Evolutionary conservation across 2,888 invertebrate species (phyloP).

Genomic region (Mythimna ferrago): DNA sequence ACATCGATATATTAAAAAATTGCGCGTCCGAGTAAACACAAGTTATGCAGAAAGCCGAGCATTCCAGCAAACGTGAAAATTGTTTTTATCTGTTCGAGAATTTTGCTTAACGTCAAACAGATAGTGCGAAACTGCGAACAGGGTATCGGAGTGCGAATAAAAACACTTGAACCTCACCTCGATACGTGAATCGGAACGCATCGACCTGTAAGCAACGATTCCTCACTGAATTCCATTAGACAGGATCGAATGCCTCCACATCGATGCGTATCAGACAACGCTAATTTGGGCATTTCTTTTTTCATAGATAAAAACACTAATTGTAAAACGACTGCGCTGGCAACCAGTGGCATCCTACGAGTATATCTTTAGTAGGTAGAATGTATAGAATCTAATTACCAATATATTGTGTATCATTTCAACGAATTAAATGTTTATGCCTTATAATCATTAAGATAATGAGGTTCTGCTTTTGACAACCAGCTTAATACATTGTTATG

Average conservation of each 20-base stretch:
- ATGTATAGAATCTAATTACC: neutral
- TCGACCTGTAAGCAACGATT: constrained; percentile 55
- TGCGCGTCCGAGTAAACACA: constrained; percentile 68
- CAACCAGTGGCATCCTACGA: constrained; percentile 13
- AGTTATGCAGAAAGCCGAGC: constrained; percentile 69
- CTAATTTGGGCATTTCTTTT: constrained; percentile 78
- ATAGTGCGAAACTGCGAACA: constrained; percentile 87
- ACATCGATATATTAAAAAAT: constrained; percentile 45
- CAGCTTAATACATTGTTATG: constrained; percentile 4
- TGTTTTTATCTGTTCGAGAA: constrained; percentile 79
- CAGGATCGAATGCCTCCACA: constrained; percentile 71
- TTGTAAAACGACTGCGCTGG: constrained; percentile 41
- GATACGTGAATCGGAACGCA: constrained; percentile 63
- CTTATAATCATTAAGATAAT: neutral
- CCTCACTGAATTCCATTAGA: constrained; percentile 60
- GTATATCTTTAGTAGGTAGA: neutral
- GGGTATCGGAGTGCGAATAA: constrained; percentile 81
- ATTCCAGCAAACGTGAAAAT: constrained; percentile 77
- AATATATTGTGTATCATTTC: neutral
- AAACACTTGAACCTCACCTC: constrained; percentile 73
- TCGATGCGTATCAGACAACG: constrained; percentile 74
- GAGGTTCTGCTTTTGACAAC: constrained; percentile 16
- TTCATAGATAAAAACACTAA: constrained; percentile 72
- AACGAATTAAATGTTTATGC: constrained; percentile 1
- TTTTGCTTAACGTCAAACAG: constrained; percentile 82